Base-by-base conservation (phyloP, 2,113 vertebrate species). In the Ophthalmolycus amberensis region DNA sequence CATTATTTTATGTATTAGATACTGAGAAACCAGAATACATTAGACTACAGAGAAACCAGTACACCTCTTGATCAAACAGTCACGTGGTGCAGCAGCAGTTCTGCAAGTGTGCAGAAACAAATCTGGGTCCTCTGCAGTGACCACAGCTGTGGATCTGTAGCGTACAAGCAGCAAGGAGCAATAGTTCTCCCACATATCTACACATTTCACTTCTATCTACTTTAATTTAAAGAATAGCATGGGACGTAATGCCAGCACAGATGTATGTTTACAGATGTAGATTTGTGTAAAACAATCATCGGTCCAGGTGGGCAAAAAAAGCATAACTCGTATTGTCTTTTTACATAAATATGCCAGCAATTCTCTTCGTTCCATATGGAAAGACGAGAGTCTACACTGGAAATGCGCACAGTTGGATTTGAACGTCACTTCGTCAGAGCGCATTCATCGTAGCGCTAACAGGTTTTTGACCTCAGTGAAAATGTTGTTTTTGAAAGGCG, bases 21-120 rank as follows among this genome's bases (percentile, higher is more conserved):
- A 34, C 27, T 25, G 50, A 71, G 27, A 48, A 60, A 70, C 20
- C 27, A 9, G 8, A 68, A 12, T 10, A 34, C n/a, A 25, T 52
- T 15, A 18, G 9, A 71, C 18, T 34, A 37, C 14, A 56, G 56
- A 68, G 44, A 69, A 76, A 59, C 38, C 18, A 25, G 3, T 6
- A 10, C 32, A 63, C 22, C 42, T 62, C 65, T 75, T 62, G 10
- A 69, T 74, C 58, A 82, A 74, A 58, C 34, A 40, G 63, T 10
- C 62, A 50, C 12, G 27, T 9, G 42, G 75, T 40, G 38, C 78
- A 34, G 77, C 64, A 34, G 44, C 22, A 80, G 32, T 64, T 82
- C 29, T 85, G 80, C 74, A 73, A 60, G 37, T 38, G 37, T 59
- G 78, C 48, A 86, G 37, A 79, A 67, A 73, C 32, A 65, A 25